These are phyloP conservation scores for Diplodus puntazzo DNA, from an alignment of 2,797 vertebrate species.

Conservation along the genomic window DNA sequence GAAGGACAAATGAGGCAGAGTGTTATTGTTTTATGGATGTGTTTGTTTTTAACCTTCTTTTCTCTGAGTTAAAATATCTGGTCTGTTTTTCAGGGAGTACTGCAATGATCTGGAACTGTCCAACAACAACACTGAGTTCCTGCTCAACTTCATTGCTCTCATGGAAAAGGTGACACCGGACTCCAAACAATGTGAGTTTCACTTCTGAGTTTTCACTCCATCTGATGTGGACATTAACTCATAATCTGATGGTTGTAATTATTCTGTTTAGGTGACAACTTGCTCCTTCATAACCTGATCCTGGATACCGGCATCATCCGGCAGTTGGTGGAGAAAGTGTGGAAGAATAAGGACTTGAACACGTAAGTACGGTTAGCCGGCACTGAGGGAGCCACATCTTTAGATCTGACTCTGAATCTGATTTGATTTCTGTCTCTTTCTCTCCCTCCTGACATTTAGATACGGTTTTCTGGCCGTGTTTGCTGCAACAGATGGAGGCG, in stretches of 20 bases:
- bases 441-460: constrained; percentile 75
- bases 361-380: constrained; percentile 86
- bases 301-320: constrained; percentile 97
- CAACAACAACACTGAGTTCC: constrained; percentile 98
- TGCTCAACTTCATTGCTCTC: constrained; percentile 98
- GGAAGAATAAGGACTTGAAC: constrained; percentile 96
- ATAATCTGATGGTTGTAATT: background rate
- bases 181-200: constrained; percentile 96
- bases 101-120: constrained; percentile 98
- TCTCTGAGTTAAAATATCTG: constrained; percentile 24
- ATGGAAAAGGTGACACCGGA: constrained; percentile 99
- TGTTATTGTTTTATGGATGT: constrained; percentile 9
- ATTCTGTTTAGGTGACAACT: constrained; percentile 89
- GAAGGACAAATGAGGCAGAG: constrained; percentile 10
- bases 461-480: constrained; percentile 97
- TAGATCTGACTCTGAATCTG: background rate
- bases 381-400: background rate
- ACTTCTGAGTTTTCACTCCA: constrained; percentile 30
- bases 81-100: constrained; percentile 91
- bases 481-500: constrained; percentile 95
- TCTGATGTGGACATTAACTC: background rate
- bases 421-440: constrained; percentile 28
- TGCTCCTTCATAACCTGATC: constrained; percentile 97
- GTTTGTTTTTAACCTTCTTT: constrained; percentile 28
- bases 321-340: constrained; percentile 95